Conservation (phyloP, 2,888 invertebrate genomes). For the Mesorhabditis spiculigera region DNA sequence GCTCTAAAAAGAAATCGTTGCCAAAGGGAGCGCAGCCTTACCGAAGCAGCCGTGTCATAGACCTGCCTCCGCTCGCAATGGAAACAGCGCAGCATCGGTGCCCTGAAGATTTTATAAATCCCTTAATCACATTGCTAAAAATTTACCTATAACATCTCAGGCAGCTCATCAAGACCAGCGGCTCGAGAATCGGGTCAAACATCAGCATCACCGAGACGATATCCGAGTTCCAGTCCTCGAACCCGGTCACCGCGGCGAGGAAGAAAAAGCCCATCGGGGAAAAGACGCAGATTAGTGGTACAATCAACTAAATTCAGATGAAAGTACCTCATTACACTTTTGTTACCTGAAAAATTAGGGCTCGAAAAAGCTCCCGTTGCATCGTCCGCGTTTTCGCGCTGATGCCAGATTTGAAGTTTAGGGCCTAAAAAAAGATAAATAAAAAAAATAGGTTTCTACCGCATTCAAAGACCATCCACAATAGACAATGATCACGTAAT, state of each 20-base stretch:
- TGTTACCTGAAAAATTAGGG: not conserved
- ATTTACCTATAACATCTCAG: not conserved
- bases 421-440: no score
- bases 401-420: not conserved
- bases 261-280: not conserved
- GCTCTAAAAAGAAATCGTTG: no score
- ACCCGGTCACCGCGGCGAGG: not conserved
- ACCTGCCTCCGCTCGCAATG: no score
- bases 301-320: not conserved
- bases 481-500: not conserved
- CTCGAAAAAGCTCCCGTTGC: conserved; percentile 1
- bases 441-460: not conserved
- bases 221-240: not conserved
- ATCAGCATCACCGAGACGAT: not conserved
- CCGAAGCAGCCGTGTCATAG: no score
- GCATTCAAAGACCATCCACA: not conserved
- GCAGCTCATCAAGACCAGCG: not conserved
- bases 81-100: no score
- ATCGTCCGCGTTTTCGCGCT: not conserved
- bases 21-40: no score
- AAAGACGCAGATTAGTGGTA: not conserved
- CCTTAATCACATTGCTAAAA: no score
- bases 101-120: no score
- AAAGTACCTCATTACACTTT: not conserved
- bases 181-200: not conserved